These are phyloP conservation scores for Quadroppia sp. DNA, from an alignment of 2,888 invertebrate species.

Conservation along the genomic window DNA sequence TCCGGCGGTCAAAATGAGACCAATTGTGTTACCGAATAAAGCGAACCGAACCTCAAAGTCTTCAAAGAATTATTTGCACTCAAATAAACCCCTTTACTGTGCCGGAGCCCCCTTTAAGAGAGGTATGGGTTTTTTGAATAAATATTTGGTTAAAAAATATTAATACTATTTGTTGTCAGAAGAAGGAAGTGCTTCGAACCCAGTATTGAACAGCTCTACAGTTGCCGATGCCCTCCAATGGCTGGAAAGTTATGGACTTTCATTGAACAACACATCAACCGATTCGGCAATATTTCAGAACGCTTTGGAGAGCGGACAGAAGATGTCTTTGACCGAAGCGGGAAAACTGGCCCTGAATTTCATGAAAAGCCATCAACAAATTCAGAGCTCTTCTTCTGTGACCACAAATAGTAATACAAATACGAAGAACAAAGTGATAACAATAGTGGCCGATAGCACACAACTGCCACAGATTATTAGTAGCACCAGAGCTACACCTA, in stretches of 20 bases:
- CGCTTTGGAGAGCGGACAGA: slow-evolving; percentile 79
- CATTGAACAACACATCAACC: slow-evolving; percentile 64
- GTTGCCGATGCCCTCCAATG: slow-evolving; percentile 58
- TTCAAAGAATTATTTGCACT: background rate
- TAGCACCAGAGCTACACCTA: slow-evolving; percentile 44
- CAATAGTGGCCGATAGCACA: slow-evolving; percentile 45
- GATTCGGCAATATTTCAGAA: slow-evolving; percentile 62
- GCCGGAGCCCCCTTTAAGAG: background rate
- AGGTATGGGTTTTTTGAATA: background rate
- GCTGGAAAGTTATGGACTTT: slow-evolving; percentile 77
- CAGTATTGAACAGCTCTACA: slow-evolving; percentile 53
- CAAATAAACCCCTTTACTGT: background rate
- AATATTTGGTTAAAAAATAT: no score
- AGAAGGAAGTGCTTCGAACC: slow-evolving; percentile 22
- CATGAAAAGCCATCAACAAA: slow-evolving; percentile 50
- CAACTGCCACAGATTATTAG: slow-evolving; percentile 46
- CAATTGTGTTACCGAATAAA: slow-evolving; percentile 41
- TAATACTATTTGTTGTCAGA: no score
- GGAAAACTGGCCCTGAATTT: slow-evolving; percentile 55
- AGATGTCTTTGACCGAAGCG: slow-evolving; percentile 67
- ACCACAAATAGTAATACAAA: slow-evolving; percentile 31
- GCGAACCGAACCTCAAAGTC: slow-evolving; percentile 35
- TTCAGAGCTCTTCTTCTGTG: slow-evolving; percentile 38
- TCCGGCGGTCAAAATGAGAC: slow-evolving; percentile 23
- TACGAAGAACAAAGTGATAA: slow-evolving; percentile 44